phyloP scores from a whole-genome alignment of 2,888 invertebrate species.

The Pegoplata infirma region DNA sequence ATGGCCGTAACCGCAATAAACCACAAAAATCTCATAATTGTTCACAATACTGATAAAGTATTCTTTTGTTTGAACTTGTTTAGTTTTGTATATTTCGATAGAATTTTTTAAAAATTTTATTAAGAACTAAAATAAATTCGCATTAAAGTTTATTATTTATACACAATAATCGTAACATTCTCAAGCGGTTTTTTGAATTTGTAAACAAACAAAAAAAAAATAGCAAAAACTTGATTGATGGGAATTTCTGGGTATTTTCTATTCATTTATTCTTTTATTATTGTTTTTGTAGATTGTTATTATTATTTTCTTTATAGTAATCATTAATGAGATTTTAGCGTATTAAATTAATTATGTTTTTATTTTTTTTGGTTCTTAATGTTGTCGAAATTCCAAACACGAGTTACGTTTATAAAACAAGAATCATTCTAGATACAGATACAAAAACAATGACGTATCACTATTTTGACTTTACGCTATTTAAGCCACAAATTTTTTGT shows the following conservation, averaged over 20 bases:
- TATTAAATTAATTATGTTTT: slow-evolving; percentile 22
- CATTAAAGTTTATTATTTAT: slow-evolving; percentile 4
- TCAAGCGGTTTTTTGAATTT: not conserved
- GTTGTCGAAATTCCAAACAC: not conserved
- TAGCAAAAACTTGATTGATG: slow-evolving; percentile 17
- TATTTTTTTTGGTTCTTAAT: not conserved
- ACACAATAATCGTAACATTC: not conserved
- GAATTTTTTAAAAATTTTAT: not conserved
- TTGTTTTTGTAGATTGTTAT: not conserved
- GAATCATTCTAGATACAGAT: not conserved
- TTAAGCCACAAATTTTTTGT: not conserved
- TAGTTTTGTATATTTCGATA: not conserved
- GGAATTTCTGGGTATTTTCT: not conserved
- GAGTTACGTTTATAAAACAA: not conserved
- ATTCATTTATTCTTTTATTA: not conserved
- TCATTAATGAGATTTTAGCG: slow-evolving; percentile 8
- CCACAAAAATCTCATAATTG: slow-evolving; percentile 7
- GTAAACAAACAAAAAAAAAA: not conserved
- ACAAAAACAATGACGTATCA: slow-evolving; percentile 22
- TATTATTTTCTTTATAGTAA: not conserved
- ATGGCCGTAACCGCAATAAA: not conserved
- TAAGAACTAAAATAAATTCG: not conserved
- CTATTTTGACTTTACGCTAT: not conserved
- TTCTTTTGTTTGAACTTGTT: too few species aligned
- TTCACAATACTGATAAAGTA: not conserved